phyloP scores from a whole-genome alignment of 1,140 invertebrate genomes.

The Ridgeia piscesae region DNA sequence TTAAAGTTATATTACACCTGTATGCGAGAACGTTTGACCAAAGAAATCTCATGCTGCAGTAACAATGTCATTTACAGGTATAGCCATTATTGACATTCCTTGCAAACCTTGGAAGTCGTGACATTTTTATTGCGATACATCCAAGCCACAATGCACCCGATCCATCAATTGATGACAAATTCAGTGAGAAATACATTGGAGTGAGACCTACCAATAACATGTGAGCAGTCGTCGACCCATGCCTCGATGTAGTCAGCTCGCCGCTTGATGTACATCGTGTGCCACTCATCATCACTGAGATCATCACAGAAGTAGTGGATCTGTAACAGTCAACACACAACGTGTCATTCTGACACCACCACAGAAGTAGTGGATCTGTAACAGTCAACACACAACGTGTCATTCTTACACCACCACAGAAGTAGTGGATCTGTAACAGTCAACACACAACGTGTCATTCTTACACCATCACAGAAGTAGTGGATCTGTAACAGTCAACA shows the following conservation, averaged over 20 bases:
- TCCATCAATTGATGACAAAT: no score
- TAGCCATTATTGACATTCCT: no score
- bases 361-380: background rate
- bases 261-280: conserved; percentile 48
- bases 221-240: conserved; percentile 45
- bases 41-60: no score
- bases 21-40: no score
- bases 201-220: conserved; percentile 28
- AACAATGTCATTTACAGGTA: no score
- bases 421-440: background rate
- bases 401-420: background rate
- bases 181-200: background rate
- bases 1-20: no score
- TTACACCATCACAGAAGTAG: background rate
- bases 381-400: background rate
- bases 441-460: no score
- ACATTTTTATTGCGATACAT: no score
- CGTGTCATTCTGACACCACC: conserved; percentile 37
- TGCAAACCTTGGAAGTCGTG: no score
- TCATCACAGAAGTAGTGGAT: background rate
- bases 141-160: no score
- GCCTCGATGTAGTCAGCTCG: conserved; percentile 45
- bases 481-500: background rate
- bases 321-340: background rate
- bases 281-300: conserved; percentile 52